Percentiles rank a stretch among this genome's conserved stretches.
Conservation (phyloP, 1,140 invertebrate species). For the Drosophila quadrilineata region DNA sequence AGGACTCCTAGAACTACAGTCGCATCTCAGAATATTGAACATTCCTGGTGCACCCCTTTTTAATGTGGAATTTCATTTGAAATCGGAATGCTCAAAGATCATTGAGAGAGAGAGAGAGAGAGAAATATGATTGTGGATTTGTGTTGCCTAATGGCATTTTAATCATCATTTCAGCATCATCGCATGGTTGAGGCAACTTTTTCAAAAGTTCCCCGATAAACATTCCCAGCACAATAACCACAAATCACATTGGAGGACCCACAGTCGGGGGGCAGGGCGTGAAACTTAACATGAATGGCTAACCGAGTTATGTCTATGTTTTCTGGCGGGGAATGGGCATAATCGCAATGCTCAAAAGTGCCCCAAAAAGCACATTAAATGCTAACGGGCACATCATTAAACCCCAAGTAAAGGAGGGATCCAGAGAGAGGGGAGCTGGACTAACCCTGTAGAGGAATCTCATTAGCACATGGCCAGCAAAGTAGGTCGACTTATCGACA, state of each 20-base stretch:
- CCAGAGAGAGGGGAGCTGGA: not conserved
- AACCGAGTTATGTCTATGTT: not conserved
- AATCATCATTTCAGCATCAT: too few species aligned
- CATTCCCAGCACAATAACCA: conserved; percentile 34
- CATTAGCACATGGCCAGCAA: conserved; percentile 54
- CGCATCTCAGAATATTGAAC: too few species aligned
- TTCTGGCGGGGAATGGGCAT: not conserved
- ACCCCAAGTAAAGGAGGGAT: not conserved
- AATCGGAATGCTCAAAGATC: not conserved
- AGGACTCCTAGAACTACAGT: too few species aligned
- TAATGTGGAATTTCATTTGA: too few species aligned
- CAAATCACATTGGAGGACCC: conserved; percentile 17
- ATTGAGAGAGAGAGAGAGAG: not conserved
- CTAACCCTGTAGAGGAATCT: conserved; percentile 34
- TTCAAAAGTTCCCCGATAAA: conserved; percentile 23
- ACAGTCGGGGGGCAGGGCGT: conserved; percentile 20
- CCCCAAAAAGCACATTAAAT: conserved; percentile 27
- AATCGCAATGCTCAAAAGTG: conserved; percentile 41
- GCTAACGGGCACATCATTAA: conserved; percentile 71
- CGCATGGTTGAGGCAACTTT: conserved; percentile 2
- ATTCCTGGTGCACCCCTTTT: too few species aligned
- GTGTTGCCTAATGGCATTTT: conserved; percentile 16
- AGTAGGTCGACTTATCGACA: conserved; percentile 64
- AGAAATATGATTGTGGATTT: not conserved
- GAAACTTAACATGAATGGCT: conserved; percentile 3